Evolutionary conservation across 2,113 vertebrate genomes (phyloP).

Genomic region (Illadopsis cleaveri): DNA sequence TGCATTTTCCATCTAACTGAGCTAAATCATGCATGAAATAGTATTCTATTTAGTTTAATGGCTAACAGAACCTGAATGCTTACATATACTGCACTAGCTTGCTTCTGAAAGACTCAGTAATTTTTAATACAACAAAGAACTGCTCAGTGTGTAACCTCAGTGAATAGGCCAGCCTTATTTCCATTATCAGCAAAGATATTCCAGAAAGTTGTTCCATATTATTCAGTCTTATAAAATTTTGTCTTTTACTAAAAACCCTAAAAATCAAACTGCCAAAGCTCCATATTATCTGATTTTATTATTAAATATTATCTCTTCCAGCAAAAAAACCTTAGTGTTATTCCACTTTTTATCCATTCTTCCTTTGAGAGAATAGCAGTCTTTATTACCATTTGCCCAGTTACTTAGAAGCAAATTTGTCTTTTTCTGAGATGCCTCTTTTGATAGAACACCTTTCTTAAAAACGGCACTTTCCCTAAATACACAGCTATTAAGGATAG

Average conservation of each 20-base stretch:
- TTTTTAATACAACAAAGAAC: constrained; percentile 65
- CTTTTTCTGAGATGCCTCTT: not conserved
- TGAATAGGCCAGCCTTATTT: constrained; percentile 13
- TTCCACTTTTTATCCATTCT: not conserved
- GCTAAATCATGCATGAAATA: constrained; percentile 71
- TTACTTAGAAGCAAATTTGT: not conserved
- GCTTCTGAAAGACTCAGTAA: constrained; percentile 48
- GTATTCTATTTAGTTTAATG: constrained; percentile 67
- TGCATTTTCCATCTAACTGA: constrained; percentile 3
- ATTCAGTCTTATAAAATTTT: not conserved
- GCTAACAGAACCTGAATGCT: constrained; percentile 34
- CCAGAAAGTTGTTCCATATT: not conserved
- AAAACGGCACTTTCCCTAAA: not conserved
- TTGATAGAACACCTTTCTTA: not conserved
- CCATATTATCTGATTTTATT: not conserved
- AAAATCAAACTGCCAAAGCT: not conserved
- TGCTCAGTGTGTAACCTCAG: not conserved
- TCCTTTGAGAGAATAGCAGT: not conserved
- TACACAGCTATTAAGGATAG: not conserved
- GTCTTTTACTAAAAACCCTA: not conserved
- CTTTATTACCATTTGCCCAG: not conserved
- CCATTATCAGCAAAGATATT: constrained; percentile 45
- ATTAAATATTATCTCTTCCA: not conserved
- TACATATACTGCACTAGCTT: constrained; percentile 34
- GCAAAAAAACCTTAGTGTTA: not conserved